Evolutionary conservation across 2,797 vertebrate genomes (phyloP), one percentile per base, ranked within the genome.

Genomic region (Lithobates pipiens): DNA sequence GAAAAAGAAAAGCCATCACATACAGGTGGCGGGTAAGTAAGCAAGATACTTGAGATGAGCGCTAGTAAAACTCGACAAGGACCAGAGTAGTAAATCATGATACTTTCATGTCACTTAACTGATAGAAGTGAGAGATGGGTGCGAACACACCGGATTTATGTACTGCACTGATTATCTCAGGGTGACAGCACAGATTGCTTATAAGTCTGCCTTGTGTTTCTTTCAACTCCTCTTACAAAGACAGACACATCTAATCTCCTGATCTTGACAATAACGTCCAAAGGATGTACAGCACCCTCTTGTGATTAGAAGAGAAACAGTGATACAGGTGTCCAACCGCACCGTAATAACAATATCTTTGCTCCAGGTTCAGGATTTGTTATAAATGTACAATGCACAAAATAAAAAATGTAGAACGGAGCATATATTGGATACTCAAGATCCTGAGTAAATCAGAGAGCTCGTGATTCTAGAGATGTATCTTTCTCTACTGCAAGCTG

Each of bases 271-370:
- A 27, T 32, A 75, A 15, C 46, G 82, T 70, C 74, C 39, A 77
- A 34, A 77, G 80, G 70, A 77, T 23, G 67, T 46, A 84, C 63
- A 77, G 82, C 73, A 77, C 82, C 82, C 82, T 84, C 82, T 84
- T 76, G 82, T 84, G 82, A 84, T 70, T 70, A 71, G 18, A 77
- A 32, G 2, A 54, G 63, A 67, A 54, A 68, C 29, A 50, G 18
- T 50, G 34, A 70, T 29, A 39, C 78, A 50, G 63, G 32, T 71
- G 27, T 34, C 25, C 27, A 25, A 34, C 5, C 16, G 29, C 67
- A 34, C 25, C 0, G 36, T 23, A 11, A 65, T 54, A 54, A 54
- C 21, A 23, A 25, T 21, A 65, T 11, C 23, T 25, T 65, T 65
- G 21, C 7, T 65, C 61, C 61, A 23, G 7, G 61, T 54, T 54